Evolutionary conservation across 2,797 vertebrate species (phyloP), one percentile per base, ranked within the genome.

Genomic region (Helarctos malayanus): DNA sequence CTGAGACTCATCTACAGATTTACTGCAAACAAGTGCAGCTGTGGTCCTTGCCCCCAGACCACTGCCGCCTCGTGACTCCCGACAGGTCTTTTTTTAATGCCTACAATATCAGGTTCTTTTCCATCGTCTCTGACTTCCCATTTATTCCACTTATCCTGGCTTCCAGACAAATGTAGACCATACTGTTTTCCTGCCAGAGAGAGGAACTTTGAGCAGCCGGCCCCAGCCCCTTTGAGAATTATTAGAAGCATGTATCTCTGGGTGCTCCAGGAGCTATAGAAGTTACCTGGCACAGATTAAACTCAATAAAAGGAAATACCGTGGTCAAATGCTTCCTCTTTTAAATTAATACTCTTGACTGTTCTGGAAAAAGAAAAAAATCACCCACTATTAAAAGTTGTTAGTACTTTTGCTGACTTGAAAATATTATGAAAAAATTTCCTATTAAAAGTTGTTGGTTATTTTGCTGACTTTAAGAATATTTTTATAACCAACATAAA

Each of bases 391-490:
- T 56, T 14, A 14, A 59, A 97, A 95, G 85, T 95, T 61, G 49
- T 94, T n/a, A 38, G 6, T 80, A 73, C 85, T 97, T 95, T 68
- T 65, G 79, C 76, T 76, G 89, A 95, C 79, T 97, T 96, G 79
- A 95, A 94, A 96, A 83, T 91, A 65, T 54, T 19, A 95, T 83
- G 88, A 84, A 96, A 95, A 83, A 76, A 19, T 5, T 56, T 92
- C 65, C 90, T 79, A 56, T 79, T 94, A 92, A 89, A 94, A 89
- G 73, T 68, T 93, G 65, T 89, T 92, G 87, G 83, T 91, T 95
- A 56, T 92, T 96, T 96, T 97, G 79, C 91, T 90, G 86, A 95
- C 94, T 83, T 83, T 52, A 69, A 82, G 80, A 84, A 61, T 95
- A 87, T 90, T 18, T 18, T 65, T 85, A 95, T 94, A 94, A 63